Evolutionary conservation across 2,888 invertebrate species (phyloP).

Genomic region (Drosophila infuscata): DNA sequence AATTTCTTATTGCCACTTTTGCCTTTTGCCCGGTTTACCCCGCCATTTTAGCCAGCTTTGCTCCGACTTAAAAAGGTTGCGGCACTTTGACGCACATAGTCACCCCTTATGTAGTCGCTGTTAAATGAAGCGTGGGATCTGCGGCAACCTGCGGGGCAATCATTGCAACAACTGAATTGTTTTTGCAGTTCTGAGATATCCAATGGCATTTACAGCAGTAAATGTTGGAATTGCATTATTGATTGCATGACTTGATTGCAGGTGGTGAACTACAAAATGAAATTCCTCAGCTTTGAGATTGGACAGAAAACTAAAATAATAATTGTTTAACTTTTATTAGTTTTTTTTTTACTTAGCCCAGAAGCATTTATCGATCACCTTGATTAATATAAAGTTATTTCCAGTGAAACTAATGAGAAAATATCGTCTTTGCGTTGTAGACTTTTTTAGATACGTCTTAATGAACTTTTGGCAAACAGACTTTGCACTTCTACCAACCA

Average conservation of each 20-base stretch:
- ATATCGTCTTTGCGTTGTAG: background rate
- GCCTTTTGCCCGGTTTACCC: background rate
- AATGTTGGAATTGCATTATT: conserved; percentile 34
- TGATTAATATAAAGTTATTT: background rate
- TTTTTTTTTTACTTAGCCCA: background rate
- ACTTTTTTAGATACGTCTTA: background rate
- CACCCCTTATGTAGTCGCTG: conserved; percentile 14
- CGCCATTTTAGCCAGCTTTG: conserved; percentile 8
- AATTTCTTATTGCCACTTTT: conserved; percentile 63
- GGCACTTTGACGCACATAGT: conserved; percentile 37
- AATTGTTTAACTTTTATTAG: background rate
- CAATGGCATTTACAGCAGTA: conserved; percentile 52
- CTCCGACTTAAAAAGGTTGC: conserved; percentile 45
- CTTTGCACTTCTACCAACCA: conserved; percentile 5
- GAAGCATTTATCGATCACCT: background rate
- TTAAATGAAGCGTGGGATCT: conserved; percentile 67
- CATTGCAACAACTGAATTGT: conserved; percentile 40
- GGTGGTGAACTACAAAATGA: conserved; percentile 6
- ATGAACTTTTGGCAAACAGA: background rate
- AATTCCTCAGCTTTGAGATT: background rate
- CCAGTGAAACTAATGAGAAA: background rate
- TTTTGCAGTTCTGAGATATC: conserved; percentile 21
- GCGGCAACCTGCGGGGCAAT: conserved; percentile 29
- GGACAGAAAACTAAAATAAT: background rate
- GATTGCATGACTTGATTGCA: conserved; percentile 51